Evolutionary conservation across 2,113 vertebrate genomes (phyloP).

Genomic region (Corydoras maculifer): DNA sequence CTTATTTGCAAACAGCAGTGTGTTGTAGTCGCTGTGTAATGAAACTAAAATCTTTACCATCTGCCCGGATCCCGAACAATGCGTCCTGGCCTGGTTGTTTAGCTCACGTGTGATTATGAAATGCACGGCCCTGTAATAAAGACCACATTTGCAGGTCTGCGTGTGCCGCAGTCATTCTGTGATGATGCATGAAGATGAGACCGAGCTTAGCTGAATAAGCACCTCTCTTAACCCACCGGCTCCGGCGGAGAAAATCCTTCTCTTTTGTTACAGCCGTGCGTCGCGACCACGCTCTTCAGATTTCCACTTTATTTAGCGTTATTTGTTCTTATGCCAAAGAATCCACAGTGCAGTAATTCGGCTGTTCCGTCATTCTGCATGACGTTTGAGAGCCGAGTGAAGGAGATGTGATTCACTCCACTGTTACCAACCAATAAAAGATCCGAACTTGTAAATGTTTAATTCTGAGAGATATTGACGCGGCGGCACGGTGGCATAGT

Average conservation of each 20-base stretch:
- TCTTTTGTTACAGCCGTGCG: too few relatives aligned
- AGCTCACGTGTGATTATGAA: constrained; percentile 3
- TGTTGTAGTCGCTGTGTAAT: neutral
- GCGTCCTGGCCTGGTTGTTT: neutral
- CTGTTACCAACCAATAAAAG: too few relatives aligned
- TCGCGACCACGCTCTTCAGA: too few relatives aligned
- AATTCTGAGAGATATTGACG: too few relatives aligned
- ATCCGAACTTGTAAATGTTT: too few relatives aligned
- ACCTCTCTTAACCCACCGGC: neutral
- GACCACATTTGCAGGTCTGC: constrained; percentile 23
- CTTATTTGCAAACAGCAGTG: neutral
- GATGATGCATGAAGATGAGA: constrained; percentile 19
- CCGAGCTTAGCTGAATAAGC: constrained; percentile 16
- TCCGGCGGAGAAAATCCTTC: neutral
- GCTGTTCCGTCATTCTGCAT: too few relatives aligned
- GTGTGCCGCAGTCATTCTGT: constrained; percentile 11
- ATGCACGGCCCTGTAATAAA: constrained; percentile 20
- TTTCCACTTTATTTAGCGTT: too few relatives aligned
- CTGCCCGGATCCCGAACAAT: neutral
- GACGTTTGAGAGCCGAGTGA: too few relatives aligned
- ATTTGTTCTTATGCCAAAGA: too few relatives aligned
- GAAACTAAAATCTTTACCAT: neutral
- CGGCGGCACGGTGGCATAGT: too few relatives aligned
- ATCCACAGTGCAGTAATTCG: too few relatives aligned
- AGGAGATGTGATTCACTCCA: too few relatives aligned